A percentile compares a stretch with the other conserved stretches of the same genome.
phyloP scores from a whole-genome alignment of 1,140 invertebrate genomes.

The Popillia japonica region DNA sequence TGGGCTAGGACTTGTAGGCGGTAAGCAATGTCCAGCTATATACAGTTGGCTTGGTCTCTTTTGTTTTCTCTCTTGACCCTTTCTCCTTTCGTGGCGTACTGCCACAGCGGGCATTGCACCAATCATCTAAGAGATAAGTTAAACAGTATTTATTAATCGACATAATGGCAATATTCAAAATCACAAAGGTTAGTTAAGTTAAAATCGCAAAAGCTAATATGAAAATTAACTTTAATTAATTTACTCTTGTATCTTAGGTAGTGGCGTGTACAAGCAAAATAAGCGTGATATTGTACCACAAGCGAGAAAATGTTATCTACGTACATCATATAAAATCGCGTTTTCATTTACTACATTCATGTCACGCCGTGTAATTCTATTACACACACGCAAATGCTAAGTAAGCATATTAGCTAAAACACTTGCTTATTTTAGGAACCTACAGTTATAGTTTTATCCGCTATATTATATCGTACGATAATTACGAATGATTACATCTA shows the following conservation, averaged over 20 bases:
- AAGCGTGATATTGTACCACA: no score
- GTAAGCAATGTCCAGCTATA: constrained; percentile 67
- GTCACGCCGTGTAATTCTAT: neutral
- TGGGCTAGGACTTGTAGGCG: constrained; percentile 67
- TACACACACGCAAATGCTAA: neutral
- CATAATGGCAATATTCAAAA: no score
- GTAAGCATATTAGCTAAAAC: no score
- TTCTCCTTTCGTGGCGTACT: constrained; percentile 79
- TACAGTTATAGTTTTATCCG: no score
- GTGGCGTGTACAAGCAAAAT: neutral
- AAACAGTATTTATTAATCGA: neutral
- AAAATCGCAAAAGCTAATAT: neutral
- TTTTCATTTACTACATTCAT: neutral
- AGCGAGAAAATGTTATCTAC: neutral
- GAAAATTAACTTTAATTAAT: neutral
- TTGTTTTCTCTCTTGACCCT: constrained; percentile 72
- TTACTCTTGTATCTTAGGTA: no score
- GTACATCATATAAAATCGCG: neutral
- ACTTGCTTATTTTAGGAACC: no score
- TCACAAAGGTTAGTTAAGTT: no score
- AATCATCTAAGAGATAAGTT: constrained; percentile 70
- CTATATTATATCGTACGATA: no score
- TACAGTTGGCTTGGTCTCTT: constrained; percentile 76
- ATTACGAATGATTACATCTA: no score
- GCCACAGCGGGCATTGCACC: constrained; percentile 87